Evolutionary conservation across 2,113 vertebrate genomes (phyloP).

Genomic region (Aleadryas rufinucha): DNA sequence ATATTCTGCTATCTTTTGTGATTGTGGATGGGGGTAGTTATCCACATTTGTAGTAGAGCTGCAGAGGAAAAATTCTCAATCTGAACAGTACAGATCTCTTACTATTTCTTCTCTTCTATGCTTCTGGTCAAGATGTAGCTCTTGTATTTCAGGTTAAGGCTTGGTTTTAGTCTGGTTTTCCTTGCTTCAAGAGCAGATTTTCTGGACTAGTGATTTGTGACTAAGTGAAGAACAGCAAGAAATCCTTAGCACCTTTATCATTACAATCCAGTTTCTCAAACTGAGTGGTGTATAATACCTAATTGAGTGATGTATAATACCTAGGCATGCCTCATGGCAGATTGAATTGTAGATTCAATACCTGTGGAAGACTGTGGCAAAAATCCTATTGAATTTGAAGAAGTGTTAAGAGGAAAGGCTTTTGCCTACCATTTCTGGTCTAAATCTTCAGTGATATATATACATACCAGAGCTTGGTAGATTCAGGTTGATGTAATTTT

Average conservation of each 20-base stretch:
- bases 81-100: background rate
- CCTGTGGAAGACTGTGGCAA: background rate
- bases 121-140: background rate
- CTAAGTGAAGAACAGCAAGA: background rate
- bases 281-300: background rate
- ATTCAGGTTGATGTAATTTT: background rate
- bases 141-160: background rate
- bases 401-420: background rate
- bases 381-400: background rate
- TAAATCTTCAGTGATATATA: background rate
- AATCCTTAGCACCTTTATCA: background rate
- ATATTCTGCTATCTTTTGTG: background rate
- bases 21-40: background rate
- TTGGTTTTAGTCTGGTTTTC: background rate
- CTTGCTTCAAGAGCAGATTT: background rate
- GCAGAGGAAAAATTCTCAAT: background rate
- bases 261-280: background rate
- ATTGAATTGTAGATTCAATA: background rate
- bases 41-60: background rate
- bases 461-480: background rate
- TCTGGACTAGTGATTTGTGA: background rate
- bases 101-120: background rate
- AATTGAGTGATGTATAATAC: background rate
- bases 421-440: background rate
- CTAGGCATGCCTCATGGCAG: background rate